Evolutionary conservation across 1,140 invertebrate genomes (phyloP).

Genomic region (Riptortus pedestris): DNA sequence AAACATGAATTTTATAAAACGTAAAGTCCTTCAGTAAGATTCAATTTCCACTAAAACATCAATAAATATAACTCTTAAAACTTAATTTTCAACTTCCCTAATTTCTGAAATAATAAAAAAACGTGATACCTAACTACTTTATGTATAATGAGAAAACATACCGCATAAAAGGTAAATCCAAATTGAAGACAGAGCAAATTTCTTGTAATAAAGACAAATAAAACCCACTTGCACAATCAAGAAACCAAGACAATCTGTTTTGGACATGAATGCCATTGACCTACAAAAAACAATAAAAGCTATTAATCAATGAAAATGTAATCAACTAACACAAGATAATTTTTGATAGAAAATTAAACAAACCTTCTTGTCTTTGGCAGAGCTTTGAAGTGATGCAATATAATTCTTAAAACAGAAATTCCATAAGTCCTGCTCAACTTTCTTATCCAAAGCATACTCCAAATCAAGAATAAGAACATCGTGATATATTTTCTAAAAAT

Average conservation of each 20-base stretch:
- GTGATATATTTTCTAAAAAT: conserved; percentile 57
- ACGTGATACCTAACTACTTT: conserved; percentile 10
- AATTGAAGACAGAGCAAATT: conserved; percentile 66
- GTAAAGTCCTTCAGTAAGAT: too few relatives aligned
- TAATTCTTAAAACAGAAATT: conserved; percentile 81
- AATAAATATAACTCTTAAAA: too few relatives aligned
- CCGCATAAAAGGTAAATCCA: conserved; percentile 66
- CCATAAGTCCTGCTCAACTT: conserved; percentile 83
- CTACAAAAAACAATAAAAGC: not conserved
- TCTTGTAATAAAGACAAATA: conserved; percentile 71
- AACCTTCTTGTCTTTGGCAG: conserved; percentile 24
- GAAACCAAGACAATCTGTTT: conserved; percentile 50
- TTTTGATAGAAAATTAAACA: conserved; percentile 18
- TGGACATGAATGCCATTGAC: conserved; percentile 11
- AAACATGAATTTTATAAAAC: too few relatives aligned
- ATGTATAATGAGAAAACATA: conserved; percentile 31
- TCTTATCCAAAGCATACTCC: conserved; percentile 78
- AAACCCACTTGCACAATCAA: conserved; percentile 75
- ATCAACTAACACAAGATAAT: conserved; percentile 25
- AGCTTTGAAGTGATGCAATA: conserved; percentile 58
- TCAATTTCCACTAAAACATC: too few relatives aligned
- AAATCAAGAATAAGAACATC: conserved; percentile 67
- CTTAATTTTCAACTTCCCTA: too few relatives aligned
- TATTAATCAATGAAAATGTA: conserved; percentile 30
- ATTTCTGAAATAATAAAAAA: too few relatives aligned